These are phyloP conservation scores for Pygmarrhopalites habei DNA, from an alignment of 1,140 invertebrate species.

Conservation along the genomic window DNA sequence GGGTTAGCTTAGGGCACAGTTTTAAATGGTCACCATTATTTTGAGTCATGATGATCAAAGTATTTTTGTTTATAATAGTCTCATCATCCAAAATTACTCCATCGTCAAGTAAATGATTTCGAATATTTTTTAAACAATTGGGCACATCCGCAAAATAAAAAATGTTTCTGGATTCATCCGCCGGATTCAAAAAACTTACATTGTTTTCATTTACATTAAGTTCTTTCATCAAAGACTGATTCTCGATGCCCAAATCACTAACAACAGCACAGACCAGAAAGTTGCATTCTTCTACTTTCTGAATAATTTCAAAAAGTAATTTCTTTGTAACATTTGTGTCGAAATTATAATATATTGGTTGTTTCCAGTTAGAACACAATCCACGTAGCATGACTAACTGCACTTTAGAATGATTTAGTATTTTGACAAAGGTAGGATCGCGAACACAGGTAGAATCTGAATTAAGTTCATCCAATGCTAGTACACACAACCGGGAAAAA, in stretches of 20 bases:
- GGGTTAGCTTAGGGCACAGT: too few species aligned
- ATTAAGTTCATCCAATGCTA: constrained; percentile 21
- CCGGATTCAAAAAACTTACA: constrained; percentile 17
- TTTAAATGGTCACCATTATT: too few species aligned
- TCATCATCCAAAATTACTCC: constrained; percentile 7
- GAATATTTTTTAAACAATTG: constrained; percentile 34
- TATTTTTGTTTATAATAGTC: too few species aligned
- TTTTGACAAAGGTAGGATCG: constrained; percentile 14
- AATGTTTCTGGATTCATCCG: not conserved
- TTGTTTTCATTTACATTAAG: not conserved
- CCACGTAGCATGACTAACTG: constrained; percentile 34
- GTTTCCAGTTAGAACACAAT: constrained; percentile 31
- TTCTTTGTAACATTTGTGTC: constrained; percentile 26
- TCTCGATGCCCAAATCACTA: constrained; percentile 17
- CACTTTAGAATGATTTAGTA: constrained; percentile 11
- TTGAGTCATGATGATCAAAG: too few species aligned
- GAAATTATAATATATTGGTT: constrained; percentile 35
- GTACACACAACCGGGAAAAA: not conserved
- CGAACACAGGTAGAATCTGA: not conserved
- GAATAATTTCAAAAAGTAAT: constrained; percentile 16
- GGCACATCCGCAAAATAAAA: constrained; percentile 37
- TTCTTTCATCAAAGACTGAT: not conserved
- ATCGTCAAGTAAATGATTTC: constrained; percentile 34
- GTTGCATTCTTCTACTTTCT: constrained; percentile 10
- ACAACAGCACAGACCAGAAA: constrained; percentile 23